Evolutionary conservation across 2,797 vertebrate species (phyloP).

Genomic region (Remorina albescens): DNA sequence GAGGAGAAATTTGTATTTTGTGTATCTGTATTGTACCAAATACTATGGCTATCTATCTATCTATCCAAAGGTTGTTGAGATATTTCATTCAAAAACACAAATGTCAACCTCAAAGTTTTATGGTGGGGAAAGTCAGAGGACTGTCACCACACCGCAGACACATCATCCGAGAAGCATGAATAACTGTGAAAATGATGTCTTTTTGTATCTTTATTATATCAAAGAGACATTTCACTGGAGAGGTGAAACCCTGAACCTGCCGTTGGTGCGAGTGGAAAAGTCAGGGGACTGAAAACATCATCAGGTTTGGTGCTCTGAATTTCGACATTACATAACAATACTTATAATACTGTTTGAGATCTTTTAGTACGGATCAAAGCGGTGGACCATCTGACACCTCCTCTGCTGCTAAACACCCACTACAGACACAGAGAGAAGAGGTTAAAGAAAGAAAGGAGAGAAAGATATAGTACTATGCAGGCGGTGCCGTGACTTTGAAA

Average conservation of each 20-base stretch:
- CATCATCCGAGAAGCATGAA: background rate
- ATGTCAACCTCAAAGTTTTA: background rate
- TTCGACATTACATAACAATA: background rate
- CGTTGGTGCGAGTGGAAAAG: background rate
- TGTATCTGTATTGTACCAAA: background rate
- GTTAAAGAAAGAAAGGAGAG: background rate
- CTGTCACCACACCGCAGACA: background rate
- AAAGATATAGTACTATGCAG: constrained; percentile 20
- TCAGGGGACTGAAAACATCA: background rate
- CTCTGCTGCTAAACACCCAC: background rate
- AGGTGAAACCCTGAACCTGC: background rate
- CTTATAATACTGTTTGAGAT: background rate
- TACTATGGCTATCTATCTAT: background rate
- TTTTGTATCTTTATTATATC: background rate
- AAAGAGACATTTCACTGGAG: background rate
- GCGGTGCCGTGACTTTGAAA: constrained; percentile 20
- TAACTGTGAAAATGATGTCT: background rate
- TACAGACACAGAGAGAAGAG: background rate
- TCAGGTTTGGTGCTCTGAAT: background rate
- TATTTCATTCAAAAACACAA: background rate
- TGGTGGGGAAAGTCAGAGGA: background rate
- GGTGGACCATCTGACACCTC: background rate
- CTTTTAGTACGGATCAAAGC: background rate
- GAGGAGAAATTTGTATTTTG: background rate
- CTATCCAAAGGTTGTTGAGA: background rate